phyloP scores from a whole-genome alignment of 2,797 vertebrate genomes.

The Phoebastria nigripes region DNA sequence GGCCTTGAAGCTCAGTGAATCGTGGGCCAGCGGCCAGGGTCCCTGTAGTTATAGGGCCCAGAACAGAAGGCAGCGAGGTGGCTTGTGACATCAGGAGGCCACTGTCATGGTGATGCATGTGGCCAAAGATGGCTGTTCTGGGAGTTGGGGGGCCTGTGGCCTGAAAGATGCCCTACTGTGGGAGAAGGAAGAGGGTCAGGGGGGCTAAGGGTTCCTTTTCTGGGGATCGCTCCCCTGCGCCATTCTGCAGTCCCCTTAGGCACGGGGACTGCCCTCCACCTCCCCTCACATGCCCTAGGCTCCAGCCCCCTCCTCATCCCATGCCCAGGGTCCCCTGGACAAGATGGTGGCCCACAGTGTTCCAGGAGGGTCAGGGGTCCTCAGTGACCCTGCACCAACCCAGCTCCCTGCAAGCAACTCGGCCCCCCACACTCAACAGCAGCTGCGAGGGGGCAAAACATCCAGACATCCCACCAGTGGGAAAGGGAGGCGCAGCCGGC shows the following conservation, averaged over 20 bases:
- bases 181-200: not conserved
- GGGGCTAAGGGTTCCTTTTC: not conserved
- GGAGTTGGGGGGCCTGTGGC: not conserved
- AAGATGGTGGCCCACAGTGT: not conserved
- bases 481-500: not conserved
- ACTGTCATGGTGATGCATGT: not conserved
- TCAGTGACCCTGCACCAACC: rapidly evolving
- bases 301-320: not conserved
- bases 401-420: not conserved
- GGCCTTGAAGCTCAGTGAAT: not conserved
- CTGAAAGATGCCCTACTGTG: not conserved
- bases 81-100: not conserved
- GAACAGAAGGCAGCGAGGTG: not conserved
- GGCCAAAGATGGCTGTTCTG: not conserved
- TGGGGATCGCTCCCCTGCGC: not conserved
- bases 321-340: not conserved
- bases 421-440: rapidly evolving
- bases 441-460: not conserved
- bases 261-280: not conserved
- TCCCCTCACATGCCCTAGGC: rapidly evolving
- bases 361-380: not conserved
- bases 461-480: rapidly evolving
- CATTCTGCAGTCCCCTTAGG: not conserved
- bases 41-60: not conserved
- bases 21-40: not conserved